Evolutionary conservation across 1,140 invertebrate genomes (phyloP).

Genomic region (Bombus affinis): DNA sequence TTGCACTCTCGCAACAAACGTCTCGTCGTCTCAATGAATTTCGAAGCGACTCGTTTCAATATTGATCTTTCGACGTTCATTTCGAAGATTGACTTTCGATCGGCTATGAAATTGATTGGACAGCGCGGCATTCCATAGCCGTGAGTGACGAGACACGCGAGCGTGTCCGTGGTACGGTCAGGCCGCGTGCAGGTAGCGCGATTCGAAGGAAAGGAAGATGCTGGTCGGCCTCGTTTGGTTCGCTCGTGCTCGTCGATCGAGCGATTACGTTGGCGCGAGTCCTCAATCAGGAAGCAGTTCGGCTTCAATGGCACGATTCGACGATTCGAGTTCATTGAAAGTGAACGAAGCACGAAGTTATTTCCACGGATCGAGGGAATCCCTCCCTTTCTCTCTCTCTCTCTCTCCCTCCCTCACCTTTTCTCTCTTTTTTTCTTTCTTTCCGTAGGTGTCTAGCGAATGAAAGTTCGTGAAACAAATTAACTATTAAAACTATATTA

Average conservation of each 20-base stretch:
- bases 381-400: neutral
- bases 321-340: conserved; percentile 41
- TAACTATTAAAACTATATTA: neutral
- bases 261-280: conserved; percentile 49
- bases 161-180: neutral
- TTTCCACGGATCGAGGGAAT: neutral
- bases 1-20: conserved; percentile 3
- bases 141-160: conserved; percentile 44
- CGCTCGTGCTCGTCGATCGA: conserved; percentile 52
- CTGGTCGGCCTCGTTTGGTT: conserved; percentile 6
- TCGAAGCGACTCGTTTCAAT: conserved; percentile 37
- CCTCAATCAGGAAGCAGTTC: conserved; percentile 48
- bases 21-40: conserved; percentile 26
- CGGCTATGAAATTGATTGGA: conserved; percentile 37
- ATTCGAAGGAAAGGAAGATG: conserved; percentile 52
- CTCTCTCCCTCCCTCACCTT: no score
- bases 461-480: conserved; percentile 3
- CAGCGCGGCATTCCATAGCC: neutral
- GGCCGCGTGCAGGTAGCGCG: conserved; percentile 10
- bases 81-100: conserved; percentile 53
- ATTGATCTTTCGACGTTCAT: conserved; percentile 49
- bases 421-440: neutral
- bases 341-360: conserved; percentile 24
- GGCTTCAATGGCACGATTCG: conserved; percentile 35
- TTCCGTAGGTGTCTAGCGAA: neutral